Conservation (phyloP, 2,888 invertebrate species). For the Troglohyphantes excavatus region DNA sequence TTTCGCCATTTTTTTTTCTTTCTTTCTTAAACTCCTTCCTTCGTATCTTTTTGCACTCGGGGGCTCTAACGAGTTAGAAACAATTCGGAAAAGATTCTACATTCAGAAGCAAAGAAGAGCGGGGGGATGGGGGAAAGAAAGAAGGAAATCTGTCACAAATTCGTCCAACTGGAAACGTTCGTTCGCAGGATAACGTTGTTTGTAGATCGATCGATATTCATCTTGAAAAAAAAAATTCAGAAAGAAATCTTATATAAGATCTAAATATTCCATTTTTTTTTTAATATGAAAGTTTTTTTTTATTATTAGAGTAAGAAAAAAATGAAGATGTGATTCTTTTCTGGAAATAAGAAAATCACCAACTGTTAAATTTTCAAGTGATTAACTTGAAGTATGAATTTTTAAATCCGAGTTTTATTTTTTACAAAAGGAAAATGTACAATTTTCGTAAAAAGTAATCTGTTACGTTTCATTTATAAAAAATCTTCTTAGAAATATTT, state of each 20-base stretch:
- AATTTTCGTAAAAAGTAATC: too few relatives aligned
- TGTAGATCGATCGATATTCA: slow-evolving; percentile 32
- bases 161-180: slow-evolving; percentile 56
- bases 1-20: slow-evolving; percentile 29
- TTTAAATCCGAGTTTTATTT: not conserved
- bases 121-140: not conserved
- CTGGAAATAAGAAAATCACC: slow-evolving; percentile 12
- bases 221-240: not conserved
- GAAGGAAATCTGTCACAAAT: slow-evolving; percentile 60
- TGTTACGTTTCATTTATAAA: too few relatives aligned
- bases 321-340: not conserved
- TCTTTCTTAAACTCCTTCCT: not conserved
- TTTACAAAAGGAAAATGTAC: not conserved
- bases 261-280: slow-evolving; percentile 18
- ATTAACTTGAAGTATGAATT: slow-evolving; percentile 24
- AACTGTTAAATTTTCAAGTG: slow-evolving; percentile 25
- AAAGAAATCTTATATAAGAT: not conserved
- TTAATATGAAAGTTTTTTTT: not conserved
- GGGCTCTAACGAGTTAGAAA: slow-evolving; percentile 76
- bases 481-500: too few relatives aligned
- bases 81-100: slow-evolving; percentile 63
- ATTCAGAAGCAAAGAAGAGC: not conserved
- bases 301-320: slow-evolving; percentile 4
- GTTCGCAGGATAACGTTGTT: slow-evolving; percentile 43
- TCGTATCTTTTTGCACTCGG: slow-evolving; percentile 37